phyloP scores from a whole-genome alignment of 2,797 vertebrate genomes.

The Paedocypris micromegethes region DNA sequence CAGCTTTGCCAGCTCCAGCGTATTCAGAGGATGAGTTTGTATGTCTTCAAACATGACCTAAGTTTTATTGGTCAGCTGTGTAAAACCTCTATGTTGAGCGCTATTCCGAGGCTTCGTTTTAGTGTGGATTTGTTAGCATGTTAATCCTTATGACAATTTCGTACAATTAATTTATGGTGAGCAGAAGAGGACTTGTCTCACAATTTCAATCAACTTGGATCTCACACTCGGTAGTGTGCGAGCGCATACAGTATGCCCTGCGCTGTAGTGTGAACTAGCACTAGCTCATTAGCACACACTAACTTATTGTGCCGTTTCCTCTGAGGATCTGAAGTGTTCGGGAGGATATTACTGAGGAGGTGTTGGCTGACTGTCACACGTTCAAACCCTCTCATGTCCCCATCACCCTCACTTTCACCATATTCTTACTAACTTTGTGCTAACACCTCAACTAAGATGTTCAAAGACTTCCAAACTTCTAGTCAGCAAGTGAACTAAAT shows the following conservation, averaged over 20 bases:
- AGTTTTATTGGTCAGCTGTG: conserved; percentile 34
- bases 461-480: background rate
- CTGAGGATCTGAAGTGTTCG: conserved; percentile 9
- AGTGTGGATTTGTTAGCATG: background rate
- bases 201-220: too few relatives aligned
- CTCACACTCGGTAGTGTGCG: conserved; percentile 8
- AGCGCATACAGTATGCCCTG: conserved; percentile 1
- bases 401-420: conserved; percentile 6
- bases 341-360: conserved; percentile 29
- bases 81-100: background rate
- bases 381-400: conserved; percentile 12
- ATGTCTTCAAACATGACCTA: conserved; percentile 42
- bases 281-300: conserved; percentile 39
- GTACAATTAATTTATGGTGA: background rate
- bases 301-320: conserved; percentile 30
- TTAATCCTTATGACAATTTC: background rate
- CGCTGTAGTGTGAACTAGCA: conserved; percentile 30
- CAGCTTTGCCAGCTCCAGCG: conserved; percentile 27
- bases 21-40: conserved; percentile 38
- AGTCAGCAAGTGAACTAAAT: background rate
- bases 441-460: conserved; percentile 12
- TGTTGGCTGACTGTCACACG: conserved; percentile 21
- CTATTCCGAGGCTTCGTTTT: background rate
- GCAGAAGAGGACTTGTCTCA: background rate
- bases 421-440: background rate